Evolutionary conservation across 2,888 invertebrate genomes (phyloP).

Genomic region (Acrocyrtus sp.): DNA sequence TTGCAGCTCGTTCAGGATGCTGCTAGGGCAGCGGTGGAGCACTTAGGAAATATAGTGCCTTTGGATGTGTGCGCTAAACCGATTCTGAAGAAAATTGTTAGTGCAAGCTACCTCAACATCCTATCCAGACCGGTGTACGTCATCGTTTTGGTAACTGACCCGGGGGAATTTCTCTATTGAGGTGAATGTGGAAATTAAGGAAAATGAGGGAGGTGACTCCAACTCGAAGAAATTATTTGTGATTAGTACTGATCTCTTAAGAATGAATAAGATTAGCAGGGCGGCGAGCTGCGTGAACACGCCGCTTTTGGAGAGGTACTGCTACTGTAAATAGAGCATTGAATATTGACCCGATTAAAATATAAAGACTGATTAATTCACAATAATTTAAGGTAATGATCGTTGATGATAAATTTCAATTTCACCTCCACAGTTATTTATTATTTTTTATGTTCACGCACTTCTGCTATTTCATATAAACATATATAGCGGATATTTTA

Average conservation of each 20-base stretch:
- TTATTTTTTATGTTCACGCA: no score
- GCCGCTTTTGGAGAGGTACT: conserved; percentile 45
- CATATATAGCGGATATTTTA: no score
- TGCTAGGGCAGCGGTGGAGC: conserved; percentile 17
- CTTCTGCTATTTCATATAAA: no score
- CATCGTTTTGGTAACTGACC: conserved; percentile 48
- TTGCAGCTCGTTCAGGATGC: background rate
- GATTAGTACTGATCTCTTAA: conserved; percentile 35
- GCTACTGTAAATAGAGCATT: conserved; percentile 32
- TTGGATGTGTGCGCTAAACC: conserved; percentile 19
- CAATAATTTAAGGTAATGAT: no score
- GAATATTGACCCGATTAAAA: no score
- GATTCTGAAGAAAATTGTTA: conserved; percentile 8
- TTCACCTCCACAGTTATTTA: no score
- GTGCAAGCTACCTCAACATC: background rate
- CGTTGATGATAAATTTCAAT: no score
- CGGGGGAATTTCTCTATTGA: conserved; percentile 59
- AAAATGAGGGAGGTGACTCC: background rate
- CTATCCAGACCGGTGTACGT: conserved; percentile 21
- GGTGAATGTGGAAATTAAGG: conserved; percentile 36
- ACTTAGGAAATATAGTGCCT: conserved; percentile 16
- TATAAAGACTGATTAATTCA: no score
- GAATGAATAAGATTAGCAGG: conserved; percentile 47
- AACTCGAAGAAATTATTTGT: no score
- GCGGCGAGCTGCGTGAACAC: conserved; percentile 33